Evolutionary conservation across 1,140 invertebrate genomes (phyloP).

Genomic region (Pemphigus obesinymphae): DNA sequence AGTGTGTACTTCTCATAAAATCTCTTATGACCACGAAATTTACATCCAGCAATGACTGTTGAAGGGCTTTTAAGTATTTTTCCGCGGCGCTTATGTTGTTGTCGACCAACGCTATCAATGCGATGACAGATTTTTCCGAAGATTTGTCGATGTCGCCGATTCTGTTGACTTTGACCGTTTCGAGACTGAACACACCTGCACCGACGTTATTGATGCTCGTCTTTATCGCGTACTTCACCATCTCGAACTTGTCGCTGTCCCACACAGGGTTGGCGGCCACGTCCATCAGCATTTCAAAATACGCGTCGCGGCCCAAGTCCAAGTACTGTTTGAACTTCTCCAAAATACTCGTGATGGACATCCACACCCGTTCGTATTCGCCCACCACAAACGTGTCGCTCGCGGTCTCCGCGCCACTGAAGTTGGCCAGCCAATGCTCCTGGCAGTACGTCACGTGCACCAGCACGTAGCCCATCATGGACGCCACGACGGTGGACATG

Average conservation of each 20-base stretch:
- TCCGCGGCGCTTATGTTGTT: conserved; percentile 12
- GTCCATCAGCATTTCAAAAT: background rate
- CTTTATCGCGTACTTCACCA: background rate
- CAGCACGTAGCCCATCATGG: background rate
- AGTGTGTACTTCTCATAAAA: conserved; percentile 15
- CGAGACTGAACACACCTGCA: background rate
- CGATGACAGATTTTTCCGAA: background rate
- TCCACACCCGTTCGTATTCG: conserved; percentile 7
- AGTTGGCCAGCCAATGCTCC: background rate
- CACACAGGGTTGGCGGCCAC: background rate
- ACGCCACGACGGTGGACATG: background rate
- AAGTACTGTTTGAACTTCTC: background rate
- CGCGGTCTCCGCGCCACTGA: accelerated
- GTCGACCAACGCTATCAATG: conserved; percentile 3
- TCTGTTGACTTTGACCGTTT: background rate
- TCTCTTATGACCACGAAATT: background rate
- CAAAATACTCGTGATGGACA: background rate
- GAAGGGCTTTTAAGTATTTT: background rate
- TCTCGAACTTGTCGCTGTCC: background rate
- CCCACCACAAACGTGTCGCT: background rate
- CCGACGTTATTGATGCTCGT: background rate
- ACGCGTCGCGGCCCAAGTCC: background rate
- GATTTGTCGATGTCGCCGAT: too few species aligned
- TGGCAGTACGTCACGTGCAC: conserved; percentile 5
- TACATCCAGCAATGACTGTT: background rate